Evolutionary conservation across 2,888 invertebrate genomes (phyloP), one percentile per base, ranked within the genome.

Genomic region (Parnassius orleans): DNA sequence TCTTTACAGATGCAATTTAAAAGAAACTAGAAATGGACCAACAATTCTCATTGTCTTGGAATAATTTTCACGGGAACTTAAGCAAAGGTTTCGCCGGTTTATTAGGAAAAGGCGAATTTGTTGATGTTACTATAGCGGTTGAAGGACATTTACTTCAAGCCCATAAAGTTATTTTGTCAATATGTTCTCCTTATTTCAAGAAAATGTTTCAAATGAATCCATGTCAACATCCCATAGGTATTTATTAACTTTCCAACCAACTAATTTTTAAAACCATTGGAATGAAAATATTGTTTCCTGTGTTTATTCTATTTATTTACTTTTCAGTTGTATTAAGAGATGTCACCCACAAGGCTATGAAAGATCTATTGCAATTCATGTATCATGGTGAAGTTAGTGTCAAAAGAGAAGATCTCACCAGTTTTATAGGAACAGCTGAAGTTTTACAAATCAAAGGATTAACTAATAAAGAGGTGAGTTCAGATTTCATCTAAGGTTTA

Each of bases 321-420:
- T 67, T 87, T 88, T n/a, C 80, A 92, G 95, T 95, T 72, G 95
- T 95, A 62, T 81, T 95, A 69, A 93, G 94, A 78, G 95, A 95
- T 92, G 94, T 95, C 58, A 93, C 93, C 62, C 94, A 94, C 78
- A 93, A 94, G 72, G 94, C 95, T 71, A 93, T 95, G 92, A 94
- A 92, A 76, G 95, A 95, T 77, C 93, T 95, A 76, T 84, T 95
- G 64, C 94, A 95, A 74, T 95, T 95, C 75, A 95, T 95, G 95
- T 95, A 95, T 74, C 93, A 95, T 84, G 95, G 95, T 56, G 95
- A 95, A 90, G 95, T 95, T 60, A 95, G 94, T 79, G 95, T 95
- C 58, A 93, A 94, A 72, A 92, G 95, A 71, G 95, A 95, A 77
- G 95, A 95, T 87, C 93, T 95, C 73, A 93, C 94, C 68, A 93